Percentiles rank a stretch among this genome's conserved stretches.
phyloP scores from a whole-genome alignment of 1,140 invertebrate genomes.

The Doryteuthis pealeii region DNA sequence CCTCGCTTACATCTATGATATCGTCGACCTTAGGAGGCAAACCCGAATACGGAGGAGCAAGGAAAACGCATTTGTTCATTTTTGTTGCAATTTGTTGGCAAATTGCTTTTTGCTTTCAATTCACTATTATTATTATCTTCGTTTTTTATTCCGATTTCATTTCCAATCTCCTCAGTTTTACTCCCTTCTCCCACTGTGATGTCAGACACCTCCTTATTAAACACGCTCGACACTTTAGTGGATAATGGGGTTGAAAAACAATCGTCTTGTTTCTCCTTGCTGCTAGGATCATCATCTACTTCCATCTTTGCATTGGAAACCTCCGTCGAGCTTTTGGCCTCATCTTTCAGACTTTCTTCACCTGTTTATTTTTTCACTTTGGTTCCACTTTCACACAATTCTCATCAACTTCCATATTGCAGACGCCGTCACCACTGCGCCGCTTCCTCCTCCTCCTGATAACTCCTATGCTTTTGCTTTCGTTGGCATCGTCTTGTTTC shows the following conservation, averaged over 20 bases:
- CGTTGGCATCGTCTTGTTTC: background rate
- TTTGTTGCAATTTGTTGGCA: conserved; percentile 21
- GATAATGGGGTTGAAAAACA: too few species aligned
- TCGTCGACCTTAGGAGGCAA: conserved; percentile 60
- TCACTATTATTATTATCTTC: background rate
- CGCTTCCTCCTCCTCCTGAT: too few species aligned
- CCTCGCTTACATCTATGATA: conserved; percentile 81
- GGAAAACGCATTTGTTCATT: conserved; percentile 19
- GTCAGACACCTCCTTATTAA: too few species aligned
- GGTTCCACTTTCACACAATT: conserved; percentile 16
- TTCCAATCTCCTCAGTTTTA: too few species aligned
- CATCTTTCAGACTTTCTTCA: conserved; percentile 16
- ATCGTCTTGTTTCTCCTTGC: background rate
- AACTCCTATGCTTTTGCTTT: conserved; percentile 11
- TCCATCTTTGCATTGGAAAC: conserved; percentile 15
- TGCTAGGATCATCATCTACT: conserved; percentile 12
- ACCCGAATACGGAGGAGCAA: conserved; percentile 24
- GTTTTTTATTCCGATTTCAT: background rate
- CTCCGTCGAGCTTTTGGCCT: conserved; percentile 17
- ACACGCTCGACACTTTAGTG: too few species aligned
- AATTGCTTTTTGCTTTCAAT: conserved; percentile 21
- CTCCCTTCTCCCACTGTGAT: too few species aligned
- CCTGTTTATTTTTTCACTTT: conserved; percentile 15
- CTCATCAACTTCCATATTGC: conserved; percentile 26
- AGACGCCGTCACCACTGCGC: background rate